Percentiles rank a stretch among this genome's conserved stretches.
Evolutionary conservation across 2,888 invertebrate genomes (phyloP).

Genomic region (Eupithecia subumbrata): DNA sequence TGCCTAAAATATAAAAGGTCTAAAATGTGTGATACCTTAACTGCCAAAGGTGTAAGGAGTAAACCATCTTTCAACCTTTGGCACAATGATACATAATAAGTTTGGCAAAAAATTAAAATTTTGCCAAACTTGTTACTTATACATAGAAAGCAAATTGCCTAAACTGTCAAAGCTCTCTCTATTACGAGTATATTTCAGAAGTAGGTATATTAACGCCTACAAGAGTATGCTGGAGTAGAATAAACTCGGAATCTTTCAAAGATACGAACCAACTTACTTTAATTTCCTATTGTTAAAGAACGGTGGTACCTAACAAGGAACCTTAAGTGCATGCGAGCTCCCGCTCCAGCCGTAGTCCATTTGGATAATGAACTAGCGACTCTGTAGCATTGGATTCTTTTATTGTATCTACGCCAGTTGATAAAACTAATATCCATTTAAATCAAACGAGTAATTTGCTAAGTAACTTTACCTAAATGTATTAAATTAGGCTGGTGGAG

Average conservation of each 20-base stretch:
- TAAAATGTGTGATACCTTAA: too few relatives aligned
- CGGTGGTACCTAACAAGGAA: not conserved
- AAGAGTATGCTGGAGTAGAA: not conserved
- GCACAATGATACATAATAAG: too few relatives aligned
- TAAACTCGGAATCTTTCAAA: not conserved
- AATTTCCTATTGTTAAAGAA: not conserved
- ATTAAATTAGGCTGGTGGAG: slow-evolving; percentile 5
- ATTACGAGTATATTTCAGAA: too few relatives aligned
- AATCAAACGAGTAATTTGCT: slow-evolving; percentile 44
- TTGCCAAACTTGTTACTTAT: too few relatives aligned
- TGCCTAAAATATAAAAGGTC: too few relatives aligned
- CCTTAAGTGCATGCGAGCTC: slow-evolving; percentile 11
- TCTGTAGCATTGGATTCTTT: slow-evolving; percentile 69
- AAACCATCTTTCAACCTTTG: too few relatives aligned
- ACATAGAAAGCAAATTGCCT: too few relatives aligned
- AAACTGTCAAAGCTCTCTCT: too few relatives aligned
- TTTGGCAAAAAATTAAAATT: too few relatives aligned
- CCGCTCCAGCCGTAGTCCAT: slow-evolving; percentile 74
- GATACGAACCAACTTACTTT: not conserved
- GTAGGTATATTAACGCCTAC: too few relatives aligned
- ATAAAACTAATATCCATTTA: slow-evolving; percentile 62
- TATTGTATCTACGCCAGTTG: slow-evolving; percentile 64
- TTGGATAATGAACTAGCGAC: slow-evolving; percentile 83
- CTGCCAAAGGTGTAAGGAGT: too few relatives aligned
- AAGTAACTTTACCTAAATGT: slow-evolving; percentile 22